These are phyloP conservation scores for Frieseomelitta varia DNA, from an alignment of 1,140 invertebrate genomes.

Conservation along the genomic window DNA sequence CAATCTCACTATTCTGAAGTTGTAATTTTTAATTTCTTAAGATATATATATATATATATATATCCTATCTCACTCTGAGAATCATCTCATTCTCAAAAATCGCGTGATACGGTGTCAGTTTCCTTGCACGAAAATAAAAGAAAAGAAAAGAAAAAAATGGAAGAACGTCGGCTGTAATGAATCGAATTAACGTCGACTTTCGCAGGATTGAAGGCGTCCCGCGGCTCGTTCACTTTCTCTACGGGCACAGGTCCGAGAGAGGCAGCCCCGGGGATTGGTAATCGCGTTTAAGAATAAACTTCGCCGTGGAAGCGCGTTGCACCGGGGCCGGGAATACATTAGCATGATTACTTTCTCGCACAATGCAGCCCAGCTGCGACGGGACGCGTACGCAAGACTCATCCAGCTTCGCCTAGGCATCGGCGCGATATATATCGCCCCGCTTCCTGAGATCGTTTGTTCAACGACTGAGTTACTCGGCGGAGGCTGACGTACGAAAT, in stretches of 20 bases:
- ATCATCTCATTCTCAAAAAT: too few species aligned
- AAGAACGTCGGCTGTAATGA: not conserved
- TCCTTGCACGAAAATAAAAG: not conserved
- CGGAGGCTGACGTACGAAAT: slow-evolving; percentile 60
- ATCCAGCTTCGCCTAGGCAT: slow-evolving; percentile 30
- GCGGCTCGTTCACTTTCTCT: not conserved
- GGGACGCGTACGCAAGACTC: slow-evolving; percentile 63
- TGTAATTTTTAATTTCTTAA: too few species aligned
- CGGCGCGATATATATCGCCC: slow-evolving; percentile 54
- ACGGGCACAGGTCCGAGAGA: not conserved
- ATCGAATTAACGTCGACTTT: not conserved
- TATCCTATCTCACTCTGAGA: too few species aligned
- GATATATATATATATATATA: too few species aligned
- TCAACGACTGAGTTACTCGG: slow-evolving; percentile 64
- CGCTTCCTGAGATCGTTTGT: slow-evolving; percentile 65
- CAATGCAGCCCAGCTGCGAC: slow-evolving; percentile 64
- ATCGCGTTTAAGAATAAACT: slow-evolving; percentile 71
- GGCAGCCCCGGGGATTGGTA: slow-evolving; percentile 56
- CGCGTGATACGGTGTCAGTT: not conserved
- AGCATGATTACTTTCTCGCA: slow-evolving; percentile 69
- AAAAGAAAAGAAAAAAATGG: not conserved
- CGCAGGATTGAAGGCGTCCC: not conserved
- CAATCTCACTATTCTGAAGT: too few species aligned
- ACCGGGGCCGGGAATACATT: slow-evolving; percentile 65
- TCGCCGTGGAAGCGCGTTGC: slow-evolving; percentile 45